Evolutionary conservation across 2,888 invertebrate genomes (phyloP).

Genomic region (Acleris cristana): DNA sequence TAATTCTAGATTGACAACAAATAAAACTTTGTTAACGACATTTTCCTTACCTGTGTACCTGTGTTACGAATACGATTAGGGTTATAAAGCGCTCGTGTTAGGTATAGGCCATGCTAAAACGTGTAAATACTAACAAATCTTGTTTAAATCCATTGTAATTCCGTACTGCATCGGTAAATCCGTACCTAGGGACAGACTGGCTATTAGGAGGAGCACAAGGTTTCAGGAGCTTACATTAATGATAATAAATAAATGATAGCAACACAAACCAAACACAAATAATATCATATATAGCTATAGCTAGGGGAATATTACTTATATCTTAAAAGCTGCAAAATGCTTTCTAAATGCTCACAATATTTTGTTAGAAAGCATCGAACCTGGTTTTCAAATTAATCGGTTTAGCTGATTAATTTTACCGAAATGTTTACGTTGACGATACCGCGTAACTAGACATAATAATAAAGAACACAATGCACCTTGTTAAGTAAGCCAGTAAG

Average conservation of each 20-base stretch:
- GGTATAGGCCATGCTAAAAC: constrained; percentile 58
- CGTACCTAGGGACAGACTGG: constrained; percentile 69
- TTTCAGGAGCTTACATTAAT: neutral
- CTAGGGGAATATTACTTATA: no score
- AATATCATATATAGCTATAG: neutral
- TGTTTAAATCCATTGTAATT: constrained; percentile 70
- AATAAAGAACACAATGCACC: no score
- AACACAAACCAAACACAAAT: constrained; percentile 1
- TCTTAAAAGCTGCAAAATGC: no score
- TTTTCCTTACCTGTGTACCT: neutral
- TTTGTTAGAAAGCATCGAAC: no score
- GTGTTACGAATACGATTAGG: neutral
- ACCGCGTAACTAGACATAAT: no score
- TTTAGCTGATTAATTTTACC: no score
- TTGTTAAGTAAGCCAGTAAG: no score
- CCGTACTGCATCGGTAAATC: constrained; percentile 76
- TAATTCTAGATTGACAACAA: neutral
- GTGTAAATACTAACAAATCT: constrained; percentile 73
- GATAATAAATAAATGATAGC: constrained; percentile 1
- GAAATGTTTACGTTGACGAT: no score
- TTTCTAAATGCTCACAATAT: no score
- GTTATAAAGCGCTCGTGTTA: constrained; percentile 25
- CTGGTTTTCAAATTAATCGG: no score
- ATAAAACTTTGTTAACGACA: constrained; percentile 6
- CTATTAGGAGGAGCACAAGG: constrained; percentile 42